phyloP scores from a whole-genome alignment of 2,888 invertebrate genomes.

The Terebella lapidaria region DNA sequence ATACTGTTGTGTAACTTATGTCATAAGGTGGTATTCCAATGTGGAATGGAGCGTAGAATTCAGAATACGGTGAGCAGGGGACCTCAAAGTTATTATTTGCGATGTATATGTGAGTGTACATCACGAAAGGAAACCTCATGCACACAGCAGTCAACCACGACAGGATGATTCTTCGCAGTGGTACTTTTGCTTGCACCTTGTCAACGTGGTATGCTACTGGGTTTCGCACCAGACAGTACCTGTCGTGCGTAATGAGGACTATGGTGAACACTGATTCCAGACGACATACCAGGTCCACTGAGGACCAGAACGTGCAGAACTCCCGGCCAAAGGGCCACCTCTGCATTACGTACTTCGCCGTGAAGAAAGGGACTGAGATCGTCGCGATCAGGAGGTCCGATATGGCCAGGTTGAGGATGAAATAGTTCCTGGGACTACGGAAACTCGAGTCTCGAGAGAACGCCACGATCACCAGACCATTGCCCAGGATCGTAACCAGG shows the following conservation, averaged over 20 bases:
- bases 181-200: conserved; percentile 14
- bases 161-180: background rate
- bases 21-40: conserved; percentile 12
- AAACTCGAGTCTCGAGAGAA: conserved; percentile 6
- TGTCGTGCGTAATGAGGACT: conserved; percentile 31
- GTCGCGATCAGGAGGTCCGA: conserved; percentile 29
- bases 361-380: conserved; percentile 32
- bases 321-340: conserved; percentile 30
- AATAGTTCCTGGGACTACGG: conserved; percentile 25
- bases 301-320: conserved; percentile 30
- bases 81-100: background rate
- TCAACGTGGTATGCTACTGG: conserved; percentile 25
- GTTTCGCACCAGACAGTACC: conserved; percentile 26
- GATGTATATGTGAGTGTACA: background rate
- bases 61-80: background rate
- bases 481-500: background rate
- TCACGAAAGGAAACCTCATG: conserved; percentile 4
- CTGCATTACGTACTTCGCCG: conserved; percentile 24
- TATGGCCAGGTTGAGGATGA: conserved; percentile 31
- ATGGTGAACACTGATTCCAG: conserved; percentile 31
- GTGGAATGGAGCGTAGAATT: conserved; percentile 4
- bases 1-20: conserved; percentile 25
- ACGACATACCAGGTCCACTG: conserved; percentile 29
- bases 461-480: conserved; percentile 1
- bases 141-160: background rate